Base-by-base conservation (phyloP, 1,140 invertebrate species). In the Octopus sinensis region DNA sequence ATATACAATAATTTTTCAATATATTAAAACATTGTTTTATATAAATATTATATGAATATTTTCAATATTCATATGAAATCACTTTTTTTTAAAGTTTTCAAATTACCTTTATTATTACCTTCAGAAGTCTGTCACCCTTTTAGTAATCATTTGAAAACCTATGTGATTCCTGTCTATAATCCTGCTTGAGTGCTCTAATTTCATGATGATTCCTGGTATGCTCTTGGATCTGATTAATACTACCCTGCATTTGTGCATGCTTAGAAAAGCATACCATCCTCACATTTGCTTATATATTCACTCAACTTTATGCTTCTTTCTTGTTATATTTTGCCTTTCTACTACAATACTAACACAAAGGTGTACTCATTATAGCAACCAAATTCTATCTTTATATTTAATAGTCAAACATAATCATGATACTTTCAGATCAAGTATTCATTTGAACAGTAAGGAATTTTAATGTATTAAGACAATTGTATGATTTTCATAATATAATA, bases 321-420 rank as follows among this genome's bases (percentile, higher is more conserved):
- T 73, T 73, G 68, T 73, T 23, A n/a, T n/a, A 73, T 17, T n/a
- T 73, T 73, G 17, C 7, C 30, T 13, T 23, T 6, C 30, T 23
- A 73, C 68, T 73, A n/a, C 68, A 13, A 73, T 23, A 73, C 68
- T 73, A 73, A 73, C 68, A 13, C 68, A 73, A 73, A 73, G 68
- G 17, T 73, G 68, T 73, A 73, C 68, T 73, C 68, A 73, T 23
- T 73, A n/a, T 73, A 73, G 30, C 68, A 73, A 73, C 17, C 68
- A 9, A 17, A 73, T 13, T 17, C 30, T 43, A 43, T 43, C 30
- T 43, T 3, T 43, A 43, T 43, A 43, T 43, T 43, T 43, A 43
- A 43, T 43, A 43, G 30, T 43, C 30, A 43, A 43, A 43, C 30
- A 3, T 43, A 43, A 43, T 43, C 30, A 43, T 43, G 3, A 43